Evolutionary conservation across 2,888 invertebrate genomes (phyloP), one percentile per base, ranked within the genome.

Genomic region (Caenorhabditis afra): DNA sequence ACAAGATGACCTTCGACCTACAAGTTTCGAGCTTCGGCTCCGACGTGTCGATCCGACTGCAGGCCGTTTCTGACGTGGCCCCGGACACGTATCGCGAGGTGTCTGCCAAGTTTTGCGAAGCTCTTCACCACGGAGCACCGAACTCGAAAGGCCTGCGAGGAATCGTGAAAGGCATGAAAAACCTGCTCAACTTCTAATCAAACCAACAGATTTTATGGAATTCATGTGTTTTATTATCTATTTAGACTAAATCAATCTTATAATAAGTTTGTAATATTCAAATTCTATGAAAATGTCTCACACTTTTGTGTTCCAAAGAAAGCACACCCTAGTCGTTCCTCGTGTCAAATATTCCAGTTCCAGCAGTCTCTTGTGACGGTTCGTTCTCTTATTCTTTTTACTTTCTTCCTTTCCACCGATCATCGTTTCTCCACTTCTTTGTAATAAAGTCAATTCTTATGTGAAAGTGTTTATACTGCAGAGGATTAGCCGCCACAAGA

Each of bases 31-130:
- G 50, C 64, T 52, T 62, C 65, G 78, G 58, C 3, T 53, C 50
- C 5, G 65, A 71, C 14, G 71, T 78, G 10, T 39, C 47, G 14
- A 61, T 78, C 39, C 70, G 78, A 11, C 66, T 78, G 18, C 65
- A 61, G 37, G 78, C 78, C 10, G 44, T 78, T 11, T 53, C 29
- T n/a, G 78, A 78, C 3, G 61, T 66, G 20, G 53, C 70, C 1
- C 71, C 78, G 3, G 78, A 65, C 4, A 66, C 78, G 12, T 78
- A 61, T 45, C 70, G 66, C 10, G 78, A 71, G 4, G 23, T 78
- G 4, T 57, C 71, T 0, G 65, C 71, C 29, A 78, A 44, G 49
- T 78, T 78, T 50, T 78, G 78, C 47, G 78, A 71, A 41, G 71
- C 71, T 8, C 50, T 78, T 7, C 70, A 71, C 35, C 64, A 61